Evolutionary conservation across 2,888 invertebrate genomes (phyloP), one percentile per base, ranked within the genome.

Genomic region (Spodoptera littoralis): DNA sequence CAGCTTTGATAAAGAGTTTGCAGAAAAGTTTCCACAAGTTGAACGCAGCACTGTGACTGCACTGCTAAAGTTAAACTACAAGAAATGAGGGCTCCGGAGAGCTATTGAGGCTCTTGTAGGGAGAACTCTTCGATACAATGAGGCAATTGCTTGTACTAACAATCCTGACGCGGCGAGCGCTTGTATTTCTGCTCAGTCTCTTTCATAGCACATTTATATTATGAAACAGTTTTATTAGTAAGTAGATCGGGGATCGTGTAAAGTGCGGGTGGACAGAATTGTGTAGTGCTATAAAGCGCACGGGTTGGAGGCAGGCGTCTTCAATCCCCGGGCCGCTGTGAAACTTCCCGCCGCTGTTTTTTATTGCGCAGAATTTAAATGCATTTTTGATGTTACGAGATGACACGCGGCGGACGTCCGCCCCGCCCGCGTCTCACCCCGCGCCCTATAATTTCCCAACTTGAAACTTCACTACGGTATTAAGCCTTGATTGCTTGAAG

Each of bases 311-410:
- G 85, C 87, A 85, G 82, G 85, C 89, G 85, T 88, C 89, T 88
- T 86, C 90, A 89, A 89, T 88, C 88, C 93, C 91, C 90, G 90
- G 88, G 89, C 89, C 91, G 90, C 88, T 86, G 88, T 84, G 88
- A 94, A 94, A 93, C 90, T 94, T 94, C 89, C 88, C 88, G 90
- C 90, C 91, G 90, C 92, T 91, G 92, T 94, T 94, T 94, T 94
- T 94, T 94, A 94, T 94, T 94, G 94, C 93, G 92, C 92, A 87
- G 91, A 94, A 94, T 95, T 93, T 95, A 95, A 95, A 95, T 95
- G 95, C 95, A 95, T 95, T 95, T 95, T 95, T 95, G 95, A 93
- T 95, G 95, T 95, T 92, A 93, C 92, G 93, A 94, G 93, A 94
- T 94, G 94, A 94, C 94, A 94, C 93, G 92, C 94, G 90, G 93